Base-by-base conservation (phyloP, 2,888 invertebrate genomes). In the Drosophila meridionalis region DNA sequence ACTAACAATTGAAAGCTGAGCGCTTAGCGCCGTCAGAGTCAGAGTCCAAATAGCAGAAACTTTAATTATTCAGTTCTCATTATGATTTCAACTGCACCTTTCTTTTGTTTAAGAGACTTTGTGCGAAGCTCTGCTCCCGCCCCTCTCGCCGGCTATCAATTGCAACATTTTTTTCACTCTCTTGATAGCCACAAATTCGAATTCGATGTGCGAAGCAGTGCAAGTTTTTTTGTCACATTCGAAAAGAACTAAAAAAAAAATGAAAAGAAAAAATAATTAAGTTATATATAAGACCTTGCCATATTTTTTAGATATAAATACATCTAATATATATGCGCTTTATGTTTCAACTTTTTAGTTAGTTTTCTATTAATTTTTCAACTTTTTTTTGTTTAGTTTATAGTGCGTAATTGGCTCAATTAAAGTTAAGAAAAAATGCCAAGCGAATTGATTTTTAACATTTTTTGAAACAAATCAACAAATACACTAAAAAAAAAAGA, bases 141-240 rank as follows among this genome's bases (percentile, higher is more conserved):
- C 57, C 47, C 73, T 12, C 73, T 53, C 43, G 74, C 36, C 56
- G 59, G 59, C 67, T 78, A 67, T 62, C 63, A 70, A 60, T 56
- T 50, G 48, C 43, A 50, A 32, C 14, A 30, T 1, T 50, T 36
- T 28, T 28, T 42, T 6, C 36, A 42, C 40, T 58, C 69, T 45
- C 55, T 68, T 61, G 78, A 70, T 78, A 78, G 73, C 45, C 45
- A 28, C 26, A 28, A 30, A 69, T 64, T 70, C 73, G 56, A 80
- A 76, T 73, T 73, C 70, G 80, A 85, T 77, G 80, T 80, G 83
- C 79, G 78, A 85, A 92, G 91, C 92, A 92, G 92, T 92, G 92
- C 92, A 92, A 92, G 92, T 92, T 92, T 90, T 91, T 91, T 92
- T 91, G 89, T 73, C 83, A 80, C 80, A 78, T 76, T 74, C 76